phyloP scores from a whole-genome alignment of 2,888 invertebrate genomes.

The Eupithecia centaureata region DNA sequence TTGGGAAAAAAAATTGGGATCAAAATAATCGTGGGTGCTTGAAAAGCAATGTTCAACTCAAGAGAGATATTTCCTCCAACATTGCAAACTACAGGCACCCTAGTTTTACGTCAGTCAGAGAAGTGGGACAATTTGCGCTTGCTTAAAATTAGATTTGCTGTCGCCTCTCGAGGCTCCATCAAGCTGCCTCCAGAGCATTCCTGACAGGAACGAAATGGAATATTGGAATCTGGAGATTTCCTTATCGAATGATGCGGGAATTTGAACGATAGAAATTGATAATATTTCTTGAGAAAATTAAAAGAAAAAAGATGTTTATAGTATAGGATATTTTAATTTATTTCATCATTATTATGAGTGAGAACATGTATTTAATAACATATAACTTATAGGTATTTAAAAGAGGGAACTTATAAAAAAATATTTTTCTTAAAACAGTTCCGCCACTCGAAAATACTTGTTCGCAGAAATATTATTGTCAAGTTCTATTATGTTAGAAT shows the following conservation, averaged over 20 bases:
- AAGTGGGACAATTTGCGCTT: slow-evolving; percentile 58
- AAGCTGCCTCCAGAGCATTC: slow-evolving; percentile 12
- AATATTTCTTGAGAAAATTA: neutral
- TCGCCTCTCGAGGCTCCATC: slow-evolving; percentile 34
- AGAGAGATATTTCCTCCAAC: neutral
- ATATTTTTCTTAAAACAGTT: no score
- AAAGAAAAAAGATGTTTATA: neutral
- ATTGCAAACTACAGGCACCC: slow-evolving; percentile 20
- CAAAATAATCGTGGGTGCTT: neutral
- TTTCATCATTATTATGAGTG: no score
- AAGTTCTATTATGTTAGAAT: no score
- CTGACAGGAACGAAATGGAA: slow-evolving; percentile 12
- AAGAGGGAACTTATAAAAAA: no score
- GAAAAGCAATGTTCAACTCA: no score
- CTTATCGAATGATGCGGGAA: neutral
- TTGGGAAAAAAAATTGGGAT: no score
- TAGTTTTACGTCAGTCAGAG: slow-evolving; percentile 35
- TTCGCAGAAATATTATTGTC: no score
- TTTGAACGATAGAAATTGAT: neutral
- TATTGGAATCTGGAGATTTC: slow-evolving; percentile 13
- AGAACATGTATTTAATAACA: no score
- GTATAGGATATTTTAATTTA: no score
- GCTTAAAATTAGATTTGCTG: slow-evolving; percentile 69
- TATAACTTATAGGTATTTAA: no score
- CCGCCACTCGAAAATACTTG: no score